Evolutionary conservation across 2,888 invertebrate genomes (phyloP), one percentile per base, ranked within the genome.

Genomic region (Lepidochrysops patricia): DNA sequence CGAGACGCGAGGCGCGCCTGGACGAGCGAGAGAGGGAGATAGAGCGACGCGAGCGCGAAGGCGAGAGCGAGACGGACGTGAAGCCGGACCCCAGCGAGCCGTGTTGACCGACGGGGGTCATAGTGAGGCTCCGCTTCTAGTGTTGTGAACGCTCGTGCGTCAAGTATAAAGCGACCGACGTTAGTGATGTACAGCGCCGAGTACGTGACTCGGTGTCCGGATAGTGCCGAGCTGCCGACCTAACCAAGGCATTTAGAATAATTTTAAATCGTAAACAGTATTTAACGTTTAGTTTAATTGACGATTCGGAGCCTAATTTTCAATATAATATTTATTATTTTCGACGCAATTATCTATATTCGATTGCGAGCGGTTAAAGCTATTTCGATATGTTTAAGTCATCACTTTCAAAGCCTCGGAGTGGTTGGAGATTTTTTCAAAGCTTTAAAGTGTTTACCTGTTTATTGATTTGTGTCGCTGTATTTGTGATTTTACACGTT

Each of bases 81-180:
- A 68, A 66, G 75, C 43, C 43, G 19, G 43, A 43, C 43, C 43
- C 43, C 19, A 43, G 43, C 43, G 43, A 43, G 43, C 85, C 87
- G 59, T 86, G 88, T 87, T 87, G 86, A 87, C 87, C 81, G 66
- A 74, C 79, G 73, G 73, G 75, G 64, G 83, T 81, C 70, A 80
- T 81, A 72, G 76, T 75, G 71, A 66, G 79, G 75, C 70, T 76
- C 62, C 74, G 74, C 58, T 66, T 65, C 64, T 64, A 70, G 75
- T 77, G 76, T 73, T 68, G 74, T 74, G 74, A 77, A 82, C 82
- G 76, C 82, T 82, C 73, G 73, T 73, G 77, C 77, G 77, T 76
- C 72, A 79, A 59, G 59, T 59, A 59, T 52, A 59, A 59, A 59
- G 52, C 37, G 59, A 43, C 29, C 34, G 23, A 13, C 34, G 29